A percentile compares a stretch with the other conserved stretches of the same genome.
Conservation (phyloP, 92 coral and sea anemone genomes). For the Porites divaricata region DNA sequence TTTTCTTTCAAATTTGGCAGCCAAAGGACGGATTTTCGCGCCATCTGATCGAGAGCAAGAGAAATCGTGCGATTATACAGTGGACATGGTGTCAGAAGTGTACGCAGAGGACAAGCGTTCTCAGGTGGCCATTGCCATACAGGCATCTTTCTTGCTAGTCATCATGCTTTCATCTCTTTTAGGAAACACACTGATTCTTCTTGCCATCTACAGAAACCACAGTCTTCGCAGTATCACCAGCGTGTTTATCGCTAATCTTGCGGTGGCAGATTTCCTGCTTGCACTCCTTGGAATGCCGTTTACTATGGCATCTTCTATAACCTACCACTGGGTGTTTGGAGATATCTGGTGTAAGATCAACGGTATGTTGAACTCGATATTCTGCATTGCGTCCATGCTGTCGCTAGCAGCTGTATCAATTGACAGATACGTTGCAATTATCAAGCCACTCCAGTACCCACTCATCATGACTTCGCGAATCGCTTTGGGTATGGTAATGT, state of each 20-base stretch:
- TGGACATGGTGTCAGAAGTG: slow-evolving; percentile 6
- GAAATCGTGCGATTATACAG: slow-evolving; percentile 1
- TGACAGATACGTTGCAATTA: slow-evolving; percentile 84
- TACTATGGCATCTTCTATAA: slow-evolving; percentile 79
- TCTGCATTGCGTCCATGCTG: slow-evolving; percentile 88
- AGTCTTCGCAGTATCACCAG: slow-evolving; percentile 75
- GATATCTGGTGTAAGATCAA: slow-evolving; percentile 74
- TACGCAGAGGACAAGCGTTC: slow-evolving; percentile 60
- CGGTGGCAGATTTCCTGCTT: slow-evolving; percentile 85
- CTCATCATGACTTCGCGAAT: slow-evolving; percentile 69
- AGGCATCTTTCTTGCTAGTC: slow-evolving; percentile 70
- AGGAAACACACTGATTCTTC: slow-evolving; percentile 79
- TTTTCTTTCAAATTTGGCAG: background rate
- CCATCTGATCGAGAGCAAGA: background rate
- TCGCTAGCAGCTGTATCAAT: slow-evolving; percentile 87
- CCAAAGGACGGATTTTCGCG: background rate
- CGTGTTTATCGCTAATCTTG: slow-evolving; percentile 82
- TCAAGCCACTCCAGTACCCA: slow-evolving; percentile 79
- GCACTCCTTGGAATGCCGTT: slow-evolving; percentile 88
- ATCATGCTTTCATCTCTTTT: slow-evolving; percentile 79
- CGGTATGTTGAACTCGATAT: slow-evolving; percentile 80
- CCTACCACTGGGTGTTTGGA: slow-evolving; percentile 85
- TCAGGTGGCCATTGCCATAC: slow-evolving; percentile 61
- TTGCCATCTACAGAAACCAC: slow-evolving; percentile 77
- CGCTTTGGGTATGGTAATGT: slow-evolving; percentile 60